phyloP scores from a whole-genome alignment of 2,888 invertebrate genomes.

The Anticlea derivata region DNA sequence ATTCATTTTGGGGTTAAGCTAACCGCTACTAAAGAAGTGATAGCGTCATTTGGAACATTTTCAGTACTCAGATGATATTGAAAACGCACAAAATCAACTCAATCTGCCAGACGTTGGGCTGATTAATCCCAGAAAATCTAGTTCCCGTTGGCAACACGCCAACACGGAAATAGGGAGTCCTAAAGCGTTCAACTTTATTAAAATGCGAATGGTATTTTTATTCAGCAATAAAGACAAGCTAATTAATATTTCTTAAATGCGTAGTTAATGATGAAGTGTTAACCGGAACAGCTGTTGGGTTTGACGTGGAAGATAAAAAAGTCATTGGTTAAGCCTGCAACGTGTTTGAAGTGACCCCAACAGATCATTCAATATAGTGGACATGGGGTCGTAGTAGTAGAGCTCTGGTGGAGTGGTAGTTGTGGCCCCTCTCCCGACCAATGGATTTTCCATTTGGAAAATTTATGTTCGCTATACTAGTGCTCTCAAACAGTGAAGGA shows the following conservation, averaged over 20 bases:
- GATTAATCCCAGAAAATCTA: conserved; percentile 15
- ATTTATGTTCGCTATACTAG: too few relatives aligned
- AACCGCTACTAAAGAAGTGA: not conserved
- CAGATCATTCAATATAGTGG: too few relatives aligned
- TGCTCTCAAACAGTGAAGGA: too few relatives aligned
- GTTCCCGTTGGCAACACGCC: conserved; percentile 17
- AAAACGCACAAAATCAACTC: conserved; percentile 8
- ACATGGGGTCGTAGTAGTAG: too few relatives aligned
- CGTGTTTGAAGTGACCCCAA: too few relatives aligned
- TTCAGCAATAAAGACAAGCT: conserved; percentile 12
- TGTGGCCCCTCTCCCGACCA: too few relatives aligned
- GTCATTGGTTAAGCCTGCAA: not conserved
- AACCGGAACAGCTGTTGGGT: conserved; percentile 9
- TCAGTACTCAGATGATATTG: not conserved
- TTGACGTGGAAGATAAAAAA: not conserved
- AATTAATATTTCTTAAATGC: conserved; percentile 6
- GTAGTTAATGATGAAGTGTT: conserved; percentile 10
- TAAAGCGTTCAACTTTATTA: conserved; percentile 16
- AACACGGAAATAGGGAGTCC: conserved; percentile 17
- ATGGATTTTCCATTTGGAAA: too few relatives aligned
- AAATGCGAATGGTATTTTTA: conserved; percentile 12
- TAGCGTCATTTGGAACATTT: not conserved
- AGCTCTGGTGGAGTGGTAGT: too few relatives aligned
- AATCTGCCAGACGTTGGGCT: conserved; percentile 10
- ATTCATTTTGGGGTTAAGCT: too few relatives aligned